Percentiles rank a stretch among this genome's conserved stretches.
Evolutionary conservation across 2,113 vertebrate species (phyloP).

Genomic region (Crypturellus undulatus): DNA sequence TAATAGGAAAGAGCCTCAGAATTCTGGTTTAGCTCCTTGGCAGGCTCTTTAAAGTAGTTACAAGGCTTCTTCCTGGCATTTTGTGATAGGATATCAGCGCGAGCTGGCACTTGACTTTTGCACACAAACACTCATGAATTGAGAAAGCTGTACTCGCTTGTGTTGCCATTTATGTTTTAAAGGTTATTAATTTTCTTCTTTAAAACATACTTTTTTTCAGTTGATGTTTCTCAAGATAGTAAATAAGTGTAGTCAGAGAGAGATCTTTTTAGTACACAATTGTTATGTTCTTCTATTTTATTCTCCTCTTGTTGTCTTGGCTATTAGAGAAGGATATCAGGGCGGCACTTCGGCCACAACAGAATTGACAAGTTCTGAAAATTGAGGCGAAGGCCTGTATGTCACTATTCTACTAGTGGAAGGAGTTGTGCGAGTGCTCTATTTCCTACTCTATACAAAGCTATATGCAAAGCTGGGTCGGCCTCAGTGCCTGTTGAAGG

Average conservation of each 20-base stretch:
- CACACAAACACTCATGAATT: not conserved
- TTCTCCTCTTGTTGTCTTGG: not conserved
- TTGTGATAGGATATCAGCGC: not conserved
- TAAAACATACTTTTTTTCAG: constrained; percentile 5
- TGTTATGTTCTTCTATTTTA: not conserved
- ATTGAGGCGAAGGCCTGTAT: constrained; percentile 13
- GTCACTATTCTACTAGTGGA: not conserved
- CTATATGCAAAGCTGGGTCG: not conserved
- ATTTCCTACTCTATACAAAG: not conserved
- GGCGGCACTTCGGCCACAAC: not conserved
- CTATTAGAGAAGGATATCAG: not conserved
- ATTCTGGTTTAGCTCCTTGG: not conserved
- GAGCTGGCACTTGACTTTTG: not conserved
- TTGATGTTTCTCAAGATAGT: not conserved
- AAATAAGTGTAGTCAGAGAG: not conserved
- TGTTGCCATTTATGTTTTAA: constrained; percentile 5
- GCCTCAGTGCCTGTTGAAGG: not conserved
- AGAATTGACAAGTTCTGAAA: not conserved
- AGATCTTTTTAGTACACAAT: not conserved
- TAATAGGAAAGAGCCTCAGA: not conserved
- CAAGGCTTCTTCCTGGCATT: not conserved
- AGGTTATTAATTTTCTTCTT: not conserved
- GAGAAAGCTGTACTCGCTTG: not conserved
- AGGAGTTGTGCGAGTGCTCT: not conserved
- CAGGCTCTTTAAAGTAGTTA: not conserved